Conservation (phyloP, 2,888 invertebrate genomes). For the Noctua janthina region DNA sequence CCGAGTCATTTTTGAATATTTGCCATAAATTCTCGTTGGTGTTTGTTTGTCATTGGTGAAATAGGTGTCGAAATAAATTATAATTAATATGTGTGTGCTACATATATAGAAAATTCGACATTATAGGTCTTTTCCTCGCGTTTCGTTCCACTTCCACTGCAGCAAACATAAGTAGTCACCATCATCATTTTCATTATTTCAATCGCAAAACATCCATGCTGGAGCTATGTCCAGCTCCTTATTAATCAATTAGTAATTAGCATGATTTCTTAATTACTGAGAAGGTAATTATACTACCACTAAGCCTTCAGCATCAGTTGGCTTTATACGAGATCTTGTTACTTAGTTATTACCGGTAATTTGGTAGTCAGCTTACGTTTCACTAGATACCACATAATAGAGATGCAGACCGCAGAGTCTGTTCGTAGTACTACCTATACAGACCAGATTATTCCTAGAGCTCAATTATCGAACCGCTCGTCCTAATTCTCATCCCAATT, state of each 20-base stretch:
- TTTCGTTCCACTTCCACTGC: background rate
- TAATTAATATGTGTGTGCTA: conserved; percentile 1
- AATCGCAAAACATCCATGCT: background rate
- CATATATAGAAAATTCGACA: background rate
- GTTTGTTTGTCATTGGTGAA: background rate
- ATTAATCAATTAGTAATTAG: conserved; percentile 11
- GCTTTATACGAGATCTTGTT: conserved; percentile 9
- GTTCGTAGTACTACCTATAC: background rate
- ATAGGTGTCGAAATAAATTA: background rate
- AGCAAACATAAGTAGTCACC: background rate
- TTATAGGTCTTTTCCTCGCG: background rate
- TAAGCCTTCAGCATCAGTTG: background rate
- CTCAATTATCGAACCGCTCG: conserved; percentile 5
- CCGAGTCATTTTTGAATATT: conserved; percentile 32
- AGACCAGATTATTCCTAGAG: conserved; percentile 1
- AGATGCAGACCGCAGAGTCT: background rate
- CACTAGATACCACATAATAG: background rate
- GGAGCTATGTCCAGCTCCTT: background rate
- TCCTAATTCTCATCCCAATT: conserved; percentile 19
- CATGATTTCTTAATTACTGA: background rate
- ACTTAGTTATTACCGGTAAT: conserved; percentile 21
- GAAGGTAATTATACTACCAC: background rate
- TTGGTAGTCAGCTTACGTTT: conserved; percentile 9
- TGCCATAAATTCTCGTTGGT: conserved; percentile 18
- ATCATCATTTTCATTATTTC: background rate